phyloP scores from a whole-genome alignment of 2,888 invertebrate genomes.

The Epistrophe grossulariae region DNA sequence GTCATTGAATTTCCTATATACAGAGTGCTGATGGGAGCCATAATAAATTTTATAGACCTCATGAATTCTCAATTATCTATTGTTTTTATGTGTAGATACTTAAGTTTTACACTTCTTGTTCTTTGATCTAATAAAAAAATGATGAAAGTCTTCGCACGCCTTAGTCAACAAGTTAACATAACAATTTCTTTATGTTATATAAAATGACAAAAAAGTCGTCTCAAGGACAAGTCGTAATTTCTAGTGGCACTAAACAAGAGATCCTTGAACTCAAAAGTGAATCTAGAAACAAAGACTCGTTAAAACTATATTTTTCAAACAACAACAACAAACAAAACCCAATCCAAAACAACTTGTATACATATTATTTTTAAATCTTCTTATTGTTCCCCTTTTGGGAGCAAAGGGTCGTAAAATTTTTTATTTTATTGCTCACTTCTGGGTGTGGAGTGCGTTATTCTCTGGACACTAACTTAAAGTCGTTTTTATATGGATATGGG shows the following conservation, averaged over 20 bases:
- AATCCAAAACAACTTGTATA: neutral
- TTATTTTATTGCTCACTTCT: conserved; percentile 51
- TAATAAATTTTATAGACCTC: conserved; percentile 10
- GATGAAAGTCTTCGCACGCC: neutral
- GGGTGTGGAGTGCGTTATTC: conserved; percentile 46
- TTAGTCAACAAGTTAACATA: conserved; percentile 28
- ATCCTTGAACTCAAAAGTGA: conserved; percentile 29
- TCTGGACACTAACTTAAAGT: conserved; percentile 34
- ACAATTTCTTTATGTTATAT: neutral
- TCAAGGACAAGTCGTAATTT: conserved; percentile 24
- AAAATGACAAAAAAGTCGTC: conserved; percentile 23
- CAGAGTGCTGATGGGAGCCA: neutral
- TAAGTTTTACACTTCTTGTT: neutral
- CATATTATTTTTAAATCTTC: conserved; percentile 13
- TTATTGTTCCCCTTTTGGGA: conserved; percentile 51
- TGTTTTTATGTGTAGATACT: neutral
- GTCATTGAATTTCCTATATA: conserved; percentile 15
- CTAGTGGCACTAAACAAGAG: conserved; percentile 1
- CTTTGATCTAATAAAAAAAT: conserved; percentile 1
- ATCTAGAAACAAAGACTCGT: conserved; percentile 20
- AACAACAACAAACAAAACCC: neutral
- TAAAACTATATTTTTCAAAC: conserved; percentile 13
- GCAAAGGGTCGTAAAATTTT: conserved; percentile 58
- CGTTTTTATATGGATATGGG: conserved; percentile 27
- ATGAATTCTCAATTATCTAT: conserved; percentile 1